Conservation (phyloP, 2,888 invertebrate species). For the Aelia acuminata region DNA sequence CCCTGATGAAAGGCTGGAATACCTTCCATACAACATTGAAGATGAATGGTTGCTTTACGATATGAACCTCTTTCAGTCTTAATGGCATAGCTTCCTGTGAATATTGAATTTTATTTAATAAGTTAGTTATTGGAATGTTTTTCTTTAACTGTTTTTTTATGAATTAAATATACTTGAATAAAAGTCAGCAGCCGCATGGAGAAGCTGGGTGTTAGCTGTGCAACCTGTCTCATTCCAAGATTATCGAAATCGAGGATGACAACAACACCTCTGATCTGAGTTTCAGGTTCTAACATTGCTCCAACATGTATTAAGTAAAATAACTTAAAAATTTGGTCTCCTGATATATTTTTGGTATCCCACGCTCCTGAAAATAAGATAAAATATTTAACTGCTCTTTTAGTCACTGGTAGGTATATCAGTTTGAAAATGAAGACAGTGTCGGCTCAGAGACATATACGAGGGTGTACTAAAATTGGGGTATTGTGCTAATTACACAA, state of each 20-base stretch:
- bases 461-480: no score
- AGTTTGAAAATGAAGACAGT: neutral
- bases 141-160: neutral
- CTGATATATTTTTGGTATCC: constrained; percentile 81
- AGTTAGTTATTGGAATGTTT: neutral
- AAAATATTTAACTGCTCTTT: neutral
- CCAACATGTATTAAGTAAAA: constrained; percentile 86
- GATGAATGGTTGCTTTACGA: constrained; percentile 87
- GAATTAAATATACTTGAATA: constrained; percentile 74
- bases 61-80: constrained; percentile 86
- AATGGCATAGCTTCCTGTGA: constrained; percentile 83
- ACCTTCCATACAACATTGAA: constrained; percentile 89
- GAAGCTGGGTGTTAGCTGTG: constrained; percentile 80
- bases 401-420: neutral
- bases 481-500: no score
- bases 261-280: constrained; percentile 81
- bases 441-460: no score
- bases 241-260: constrained; percentile 88
- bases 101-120: neutral
- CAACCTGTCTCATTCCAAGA: constrained; percentile 79
- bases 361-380: constrained; percentile 73
- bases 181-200: constrained; percentile 83
- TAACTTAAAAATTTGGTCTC: constrained; percentile 84
- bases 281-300: constrained; percentile 83
- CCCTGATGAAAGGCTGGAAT: constrained; percentile 86